phyloP scores from a whole-genome alignment of 2,888 invertebrate species.

The Augiades crinisus region DNA sequence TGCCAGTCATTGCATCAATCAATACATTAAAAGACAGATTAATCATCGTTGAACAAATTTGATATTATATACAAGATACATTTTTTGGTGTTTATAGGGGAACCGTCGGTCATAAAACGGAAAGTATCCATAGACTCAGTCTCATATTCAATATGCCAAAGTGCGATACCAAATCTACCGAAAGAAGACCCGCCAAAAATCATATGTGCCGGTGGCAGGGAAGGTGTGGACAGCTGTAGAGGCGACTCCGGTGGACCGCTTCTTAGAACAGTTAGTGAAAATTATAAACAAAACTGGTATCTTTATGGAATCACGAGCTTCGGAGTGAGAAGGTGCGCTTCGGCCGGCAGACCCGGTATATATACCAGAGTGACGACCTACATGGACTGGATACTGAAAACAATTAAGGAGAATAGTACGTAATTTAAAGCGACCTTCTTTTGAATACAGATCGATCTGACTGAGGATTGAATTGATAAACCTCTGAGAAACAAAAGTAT shows the following conservation, averaged over 20 bases:
- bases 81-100: no score
- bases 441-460: neutral
- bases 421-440: neutral
- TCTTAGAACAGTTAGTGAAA: slow-evolving; percentile 43
- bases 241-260: slow-evolving; percentile 85
- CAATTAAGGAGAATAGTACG: neutral
- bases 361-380: slow-evolving; percentile 82
- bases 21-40: no score
- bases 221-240: slow-evolving; percentile 74
- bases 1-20: no score
- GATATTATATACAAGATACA: no score
- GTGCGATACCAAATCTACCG: slow-evolving; percentile 43
- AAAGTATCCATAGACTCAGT: slow-evolving; percentile 63
- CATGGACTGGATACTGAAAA: slow-evolving; percentile 76
- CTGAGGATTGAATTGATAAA: no score
- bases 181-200: slow-evolving; percentile 35
- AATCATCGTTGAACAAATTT: no score
- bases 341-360: slow-evolving; percentile 78
- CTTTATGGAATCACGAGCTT: slow-evolving; percentile 74
- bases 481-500: no score
- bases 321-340: slow-evolving; percentile 42
- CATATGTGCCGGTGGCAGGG: slow-evolving; percentile 81
- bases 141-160: slow-evolving; percentile 36
- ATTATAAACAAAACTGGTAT: slow-evolving; percentile 55
- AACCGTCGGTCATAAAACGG: no score